phyloP scores from a whole-genome alignment of 2,113 vertebrate genomes.

The Chloebia gouldiae region DNA sequence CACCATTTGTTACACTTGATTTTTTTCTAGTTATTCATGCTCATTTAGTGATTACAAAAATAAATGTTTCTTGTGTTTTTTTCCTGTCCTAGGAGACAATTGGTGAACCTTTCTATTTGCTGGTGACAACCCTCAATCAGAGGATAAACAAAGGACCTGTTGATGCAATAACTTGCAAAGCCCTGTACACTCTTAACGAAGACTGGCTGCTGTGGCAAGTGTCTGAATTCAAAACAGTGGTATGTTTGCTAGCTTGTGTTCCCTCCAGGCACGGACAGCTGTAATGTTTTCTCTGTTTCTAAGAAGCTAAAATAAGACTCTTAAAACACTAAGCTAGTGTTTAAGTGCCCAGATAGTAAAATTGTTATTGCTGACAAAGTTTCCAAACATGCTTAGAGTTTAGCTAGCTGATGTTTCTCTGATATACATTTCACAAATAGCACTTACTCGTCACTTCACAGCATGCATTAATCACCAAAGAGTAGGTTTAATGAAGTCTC shows the following conservation, averaged over 20 bases:
- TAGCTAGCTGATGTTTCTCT: not conserved
- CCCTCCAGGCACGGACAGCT: not conserved
- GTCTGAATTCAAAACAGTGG: slow-evolving; percentile 87
- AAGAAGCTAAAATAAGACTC: not conserved
- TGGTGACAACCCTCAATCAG: slow-evolving; percentile 90
- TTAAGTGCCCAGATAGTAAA: not conserved
- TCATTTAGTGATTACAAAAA: not conserved
- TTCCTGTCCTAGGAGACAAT: slow-evolving; percentile 83
- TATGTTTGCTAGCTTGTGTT: slow-evolving; percentile 51
- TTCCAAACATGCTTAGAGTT: not conserved
- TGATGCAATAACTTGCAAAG: slow-evolving; percentile 90
- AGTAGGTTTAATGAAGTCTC: not conserved
- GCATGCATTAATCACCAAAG: not conserved
- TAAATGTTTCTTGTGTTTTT: not conserved
- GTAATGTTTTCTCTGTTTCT: not conserved
- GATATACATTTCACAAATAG: not conserved
- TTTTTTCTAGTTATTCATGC: not conserved
- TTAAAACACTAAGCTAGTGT: not conserved
- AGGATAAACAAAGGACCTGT: slow-evolving; percentile 92
- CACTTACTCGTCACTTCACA: not conserved
- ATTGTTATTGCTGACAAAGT: not conserved
- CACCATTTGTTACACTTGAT: not conserved
- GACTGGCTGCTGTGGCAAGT: slow-evolving; percentile 97
- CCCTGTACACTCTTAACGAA: slow-evolving; percentile 92
- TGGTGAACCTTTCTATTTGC: slow-evolving; percentile 88